Percentiles rank a stretch among this genome's conserved stretches.
phyloP scores from a whole-genome alignment of 2,888 invertebrate genomes.

The Dryomyza anilis region DNA sequence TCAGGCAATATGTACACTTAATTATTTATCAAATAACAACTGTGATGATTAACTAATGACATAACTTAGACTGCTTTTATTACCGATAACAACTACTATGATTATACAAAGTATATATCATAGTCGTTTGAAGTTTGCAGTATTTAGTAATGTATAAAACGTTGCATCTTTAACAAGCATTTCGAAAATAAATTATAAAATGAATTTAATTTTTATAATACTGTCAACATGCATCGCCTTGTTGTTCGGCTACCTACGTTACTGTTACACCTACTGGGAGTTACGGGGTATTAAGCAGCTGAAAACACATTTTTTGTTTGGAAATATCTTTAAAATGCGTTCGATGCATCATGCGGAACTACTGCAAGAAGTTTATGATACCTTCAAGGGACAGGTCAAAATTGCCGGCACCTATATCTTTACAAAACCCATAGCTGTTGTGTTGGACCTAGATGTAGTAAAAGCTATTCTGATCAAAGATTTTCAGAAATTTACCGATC shows the following conservation, averaged over 20 bases:
- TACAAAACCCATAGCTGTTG: constrained; percentile 43
- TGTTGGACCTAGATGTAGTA: constrained; percentile 51
- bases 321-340: constrained; percentile 40
- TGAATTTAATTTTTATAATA: constrained; percentile 40
- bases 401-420: constrained; percentile 49
- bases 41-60: too few relatives aligned
- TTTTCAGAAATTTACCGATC: constrained; percentile 56
- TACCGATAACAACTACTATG: too few relatives aligned
- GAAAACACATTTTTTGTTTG: constrained; percentile 40
- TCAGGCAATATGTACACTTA: too few relatives aligned
- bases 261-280: constrained; percentile 46
- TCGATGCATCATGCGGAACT: constrained; percentile 37
- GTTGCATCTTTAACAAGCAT: too few relatives aligned
- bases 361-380: constrained; percentile 44
- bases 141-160: too few relatives aligned
- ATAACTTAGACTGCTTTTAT: too few relatives aligned
- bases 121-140: too few relatives aligned
- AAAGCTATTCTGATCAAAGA: constrained; percentile 57
- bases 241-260: constrained; percentile 37
- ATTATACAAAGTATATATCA: too few relatives aligned
- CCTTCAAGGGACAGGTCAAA: constrained; percentile 40
- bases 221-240: constrained; percentile 33
- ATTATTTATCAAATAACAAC: too few relatives aligned
- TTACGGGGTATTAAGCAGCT: constrained; percentile 40
- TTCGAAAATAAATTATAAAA: too few relatives aligned